Evolutionary conservation across 2,113 vertebrate genomes (phyloP).

Genomic region (Tenrec ecaudatus): DNA sequence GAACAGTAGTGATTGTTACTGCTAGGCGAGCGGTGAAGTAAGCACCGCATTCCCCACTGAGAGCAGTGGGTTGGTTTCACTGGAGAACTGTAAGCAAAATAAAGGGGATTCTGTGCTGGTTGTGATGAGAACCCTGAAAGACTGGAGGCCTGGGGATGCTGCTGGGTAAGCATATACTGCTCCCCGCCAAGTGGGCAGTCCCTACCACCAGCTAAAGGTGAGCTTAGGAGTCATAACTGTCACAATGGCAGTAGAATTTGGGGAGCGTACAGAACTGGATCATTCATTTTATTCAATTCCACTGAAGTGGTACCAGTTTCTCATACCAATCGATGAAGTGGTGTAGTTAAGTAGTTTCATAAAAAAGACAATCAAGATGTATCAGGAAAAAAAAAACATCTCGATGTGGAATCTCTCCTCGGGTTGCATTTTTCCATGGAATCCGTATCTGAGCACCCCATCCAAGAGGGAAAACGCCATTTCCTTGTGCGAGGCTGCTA

Average conservation of each 20-base stretch:
- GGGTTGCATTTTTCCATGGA: constrained; percentile 55
- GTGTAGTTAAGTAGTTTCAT: neutral
- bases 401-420: constrained; percentile 25
- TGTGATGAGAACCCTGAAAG: neutral
- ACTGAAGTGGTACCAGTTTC: neutral
- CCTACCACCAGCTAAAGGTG: too few species aligned
- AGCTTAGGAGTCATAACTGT: too few species aligned
- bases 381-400: constrained; percentile 44
- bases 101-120: neutral
- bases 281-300: constrained; percentile 27
- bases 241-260: too few species aligned
- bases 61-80: constrained; percentile 7
- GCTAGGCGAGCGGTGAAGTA: neutral
- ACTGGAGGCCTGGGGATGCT: too few species aligned
- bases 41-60: neutral
- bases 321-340: neutral
- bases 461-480: constrained; percentile 57
- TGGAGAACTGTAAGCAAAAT: constrained; percentile 25
- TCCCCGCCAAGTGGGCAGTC: too few species aligned
- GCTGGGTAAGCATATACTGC: too few species aligned
- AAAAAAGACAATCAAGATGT: constrained; percentile 17
- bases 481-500: constrained; percentile 3
- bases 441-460: constrained; percentile 49
- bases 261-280: neutral
- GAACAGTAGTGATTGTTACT: neutral